A percentile compares a stretch with the other conserved stretches of the same genome.
phyloP scores from a whole-genome alignment of 2,113 vertebrate species.

The Anhinga anhinga region DNA sequence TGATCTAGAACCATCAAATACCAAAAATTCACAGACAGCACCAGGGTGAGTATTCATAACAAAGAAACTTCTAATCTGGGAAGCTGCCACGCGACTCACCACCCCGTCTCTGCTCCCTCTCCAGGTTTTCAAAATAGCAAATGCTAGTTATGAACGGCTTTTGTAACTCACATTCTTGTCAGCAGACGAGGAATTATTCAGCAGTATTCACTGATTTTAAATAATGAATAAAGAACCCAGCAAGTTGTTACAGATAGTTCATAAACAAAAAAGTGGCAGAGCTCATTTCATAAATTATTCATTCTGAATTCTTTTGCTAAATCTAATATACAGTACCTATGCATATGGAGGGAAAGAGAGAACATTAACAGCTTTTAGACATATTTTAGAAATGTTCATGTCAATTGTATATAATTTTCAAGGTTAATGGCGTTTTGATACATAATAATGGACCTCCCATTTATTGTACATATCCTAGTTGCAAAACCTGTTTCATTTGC shows the following conservation, averaged over 20 bases:
- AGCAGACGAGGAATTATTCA: slow-evolving; percentile 4
- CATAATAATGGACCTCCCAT: slow-evolving; percentile 64
- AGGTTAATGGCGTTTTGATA: slow-evolving; percentile 72
- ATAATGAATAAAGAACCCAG: not conserved
- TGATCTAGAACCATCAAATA: not conserved
- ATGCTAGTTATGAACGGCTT: not conserved
- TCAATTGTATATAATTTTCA: slow-evolving; percentile 68
- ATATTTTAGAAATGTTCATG: slow-evolving; percentile 52
- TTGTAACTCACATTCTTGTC: not conserved
- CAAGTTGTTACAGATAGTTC: not conserved
- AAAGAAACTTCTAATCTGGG: not conserved
- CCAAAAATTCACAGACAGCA: not conserved
- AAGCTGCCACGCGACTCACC: rapidly evolving
- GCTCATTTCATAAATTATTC: slow-evolving; percentile 34
- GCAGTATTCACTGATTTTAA: slow-evolving; percentile 1
- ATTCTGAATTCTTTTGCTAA: not conserved
- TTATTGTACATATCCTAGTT: slow-evolving; percentile 62
- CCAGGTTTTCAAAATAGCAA: not conserved
- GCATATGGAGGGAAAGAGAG: not conserved
- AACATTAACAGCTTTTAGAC: slow-evolving; percentile 23
- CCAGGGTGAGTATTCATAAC: not conserved
- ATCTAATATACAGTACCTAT: not conserved
- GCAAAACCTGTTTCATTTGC: slow-evolving; percentile 70
- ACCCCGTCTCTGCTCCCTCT: rapidly evolving
- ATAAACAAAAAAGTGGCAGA: slow-evolving; percentile 14